These are phyloP conservation scores for Hemicentrotus pulcherrimus DNA, from an alignment of 35 echinoderm and acorn worm species.

Conservation along the genomic window DNA sequence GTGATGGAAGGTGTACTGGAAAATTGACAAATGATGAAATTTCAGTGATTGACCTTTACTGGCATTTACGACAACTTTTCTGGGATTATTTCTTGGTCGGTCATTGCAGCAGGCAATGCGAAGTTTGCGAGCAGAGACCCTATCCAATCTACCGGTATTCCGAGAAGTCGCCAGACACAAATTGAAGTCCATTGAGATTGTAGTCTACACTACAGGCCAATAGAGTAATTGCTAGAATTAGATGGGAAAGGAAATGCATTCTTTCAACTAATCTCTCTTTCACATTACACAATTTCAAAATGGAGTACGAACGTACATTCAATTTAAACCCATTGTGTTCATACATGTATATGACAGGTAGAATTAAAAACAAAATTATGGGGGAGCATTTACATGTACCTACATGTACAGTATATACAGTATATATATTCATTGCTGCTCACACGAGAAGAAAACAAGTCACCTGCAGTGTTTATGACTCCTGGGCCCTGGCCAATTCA, in stretches of 20 bases:
- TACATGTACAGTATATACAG: too few relatives aligned
- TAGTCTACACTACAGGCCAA: not conserved
- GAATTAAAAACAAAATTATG: too few relatives aligned
- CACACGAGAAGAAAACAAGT: not conserved
- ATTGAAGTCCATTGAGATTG: not conserved
- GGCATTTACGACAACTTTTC: not conserved
- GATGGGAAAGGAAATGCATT: too few relatives aligned
- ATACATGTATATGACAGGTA: too few relatives aligned
- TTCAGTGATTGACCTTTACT: not conserved
- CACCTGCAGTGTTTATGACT: not conserved
- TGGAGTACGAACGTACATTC: too few relatives aligned
- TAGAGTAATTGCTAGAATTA: too few relatives aligned
- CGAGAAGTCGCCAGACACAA: not conserved
- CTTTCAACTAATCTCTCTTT: too few relatives aligned
- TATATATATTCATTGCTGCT: too few relatives aligned
- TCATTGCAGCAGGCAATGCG: not conserved
- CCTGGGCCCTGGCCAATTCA: not conserved
- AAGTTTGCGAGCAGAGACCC: not conserved
- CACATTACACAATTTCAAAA: too few relatives aligned
- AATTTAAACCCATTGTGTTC: too few relatives aligned
- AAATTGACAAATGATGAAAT: conserved; percentile 20
- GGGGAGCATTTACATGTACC: too few relatives aligned
- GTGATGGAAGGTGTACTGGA: not conserved
- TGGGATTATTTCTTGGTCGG: not conserved
- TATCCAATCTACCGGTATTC: not conserved